phyloP scores from a whole-genome alignment of 1,140 invertebrate species.

The Monomorium pharaonis region DNA sequence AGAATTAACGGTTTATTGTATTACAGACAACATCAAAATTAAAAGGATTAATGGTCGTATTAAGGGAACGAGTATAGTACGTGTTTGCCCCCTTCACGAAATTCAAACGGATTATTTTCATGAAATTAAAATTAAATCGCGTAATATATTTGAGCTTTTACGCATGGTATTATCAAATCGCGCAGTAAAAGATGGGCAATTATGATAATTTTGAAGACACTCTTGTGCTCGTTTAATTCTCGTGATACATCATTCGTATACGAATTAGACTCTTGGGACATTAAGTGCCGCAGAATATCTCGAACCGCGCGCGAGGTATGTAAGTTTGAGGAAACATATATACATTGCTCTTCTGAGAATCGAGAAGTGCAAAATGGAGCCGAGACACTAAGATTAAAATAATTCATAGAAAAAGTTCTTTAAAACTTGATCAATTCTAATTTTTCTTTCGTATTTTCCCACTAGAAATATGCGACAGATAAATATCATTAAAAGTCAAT shows the following conservation, averaged over 20 bases:
- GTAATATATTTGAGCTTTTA: background rate
- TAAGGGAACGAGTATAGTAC: background rate
- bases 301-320: background rate
- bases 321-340: slow-evolving; percentile 25
- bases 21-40: background rate
- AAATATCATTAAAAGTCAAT: background rate
- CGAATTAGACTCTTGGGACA: slow-evolving; percentile 30
- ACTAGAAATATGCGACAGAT: background rate
- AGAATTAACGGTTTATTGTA: background rate
- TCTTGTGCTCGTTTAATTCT: slow-evolving; percentile 2
- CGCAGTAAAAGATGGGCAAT: background rate
- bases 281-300: slow-evolving; percentile 12
- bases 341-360: slow-evolving; percentile 1
- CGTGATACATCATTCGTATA: background rate
- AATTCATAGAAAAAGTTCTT: background rate
- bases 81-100: background rate
- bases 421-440: background rate
- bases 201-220: slow-evolving; percentile 41
- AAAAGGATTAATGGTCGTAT: background rate
- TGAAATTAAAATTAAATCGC: slow-evolving; percentile 4
- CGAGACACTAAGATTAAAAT: background rate
- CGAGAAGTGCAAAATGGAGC: background rate
- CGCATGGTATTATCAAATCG: background rate
- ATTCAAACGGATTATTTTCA: background rate
- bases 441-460: background rate